phyloP scores from a whole-genome alignment of 1,140 invertebrate species.

The Tetramorium parvispinum region DNA sequence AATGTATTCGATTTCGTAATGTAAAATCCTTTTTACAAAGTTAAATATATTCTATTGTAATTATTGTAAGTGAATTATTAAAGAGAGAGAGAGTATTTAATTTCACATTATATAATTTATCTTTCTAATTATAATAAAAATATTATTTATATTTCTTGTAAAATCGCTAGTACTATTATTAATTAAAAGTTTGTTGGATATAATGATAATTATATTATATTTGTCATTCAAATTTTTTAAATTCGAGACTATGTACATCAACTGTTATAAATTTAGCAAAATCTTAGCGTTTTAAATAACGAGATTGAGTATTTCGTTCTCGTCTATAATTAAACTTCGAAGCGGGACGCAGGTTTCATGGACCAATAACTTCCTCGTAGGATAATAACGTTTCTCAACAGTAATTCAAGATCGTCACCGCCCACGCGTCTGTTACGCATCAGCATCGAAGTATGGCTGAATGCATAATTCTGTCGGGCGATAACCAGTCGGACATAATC shows the following conservation, averaged over 20 bases:
- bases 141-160: not conserved
- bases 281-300: not conserved
- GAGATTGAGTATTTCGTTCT: not conserved
- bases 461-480: conserved; percentile 47
- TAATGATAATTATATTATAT: not conserved
- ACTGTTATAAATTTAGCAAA: not conserved
- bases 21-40: not conserved
- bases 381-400: conserved; percentile 30
- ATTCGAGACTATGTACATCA: not conserved
- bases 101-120: not conserved
- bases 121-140: not conserved
- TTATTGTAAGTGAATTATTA: not conserved
- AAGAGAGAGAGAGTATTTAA: not conserved
- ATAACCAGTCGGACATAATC: conserved; percentile 47
- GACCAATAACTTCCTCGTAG: conserved; percentile 35
- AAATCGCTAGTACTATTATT: not conserved
- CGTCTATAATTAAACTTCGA: conserved; percentile 11
- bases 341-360: not conserved
- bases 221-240: not conserved
- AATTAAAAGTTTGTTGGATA: not conserved
- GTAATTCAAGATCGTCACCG: conserved; percentile 43
- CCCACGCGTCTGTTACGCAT: conserved; percentile 60
- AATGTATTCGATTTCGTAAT: not conserved
- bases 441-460: conserved; percentile 51
- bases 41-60: not conserved